Conservation (phyloP, 2,113 vertebrate genomes). For the Pica pica region DNA sequence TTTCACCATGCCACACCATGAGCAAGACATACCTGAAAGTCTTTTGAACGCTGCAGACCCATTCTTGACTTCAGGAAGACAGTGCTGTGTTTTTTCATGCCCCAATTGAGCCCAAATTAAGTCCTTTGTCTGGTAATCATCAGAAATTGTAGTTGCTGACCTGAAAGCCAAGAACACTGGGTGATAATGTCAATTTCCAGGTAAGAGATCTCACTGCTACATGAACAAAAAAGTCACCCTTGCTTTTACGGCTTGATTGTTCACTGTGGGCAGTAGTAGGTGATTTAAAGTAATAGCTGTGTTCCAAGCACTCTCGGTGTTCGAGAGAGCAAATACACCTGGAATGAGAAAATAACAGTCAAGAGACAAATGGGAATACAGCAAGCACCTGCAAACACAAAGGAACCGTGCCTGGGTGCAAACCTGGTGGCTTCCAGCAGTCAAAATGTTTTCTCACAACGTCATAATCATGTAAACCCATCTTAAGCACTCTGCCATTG, state of each 20-base stretch:
- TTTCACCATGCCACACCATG: neutral
- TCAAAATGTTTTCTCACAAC: neutral
- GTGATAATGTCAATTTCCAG: neutral
- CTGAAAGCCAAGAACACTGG: neutral
- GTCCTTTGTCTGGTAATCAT: neutral
- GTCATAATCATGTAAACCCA: neutral
- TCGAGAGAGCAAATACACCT: neutral
- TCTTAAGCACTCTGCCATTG: neutral
- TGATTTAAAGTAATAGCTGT: slow-evolving; percentile 3
- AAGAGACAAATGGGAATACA: neutral
- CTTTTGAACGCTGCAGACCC: neutral
- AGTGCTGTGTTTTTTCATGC: neutral
- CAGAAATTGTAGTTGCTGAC: neutral
- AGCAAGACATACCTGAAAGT: neutral
- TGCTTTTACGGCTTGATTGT: neutral
- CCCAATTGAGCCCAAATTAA: neutral
- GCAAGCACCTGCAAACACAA: neutral
- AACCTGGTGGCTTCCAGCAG: neutral
- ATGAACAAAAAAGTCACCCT: neutral
- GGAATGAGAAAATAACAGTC: neutral
- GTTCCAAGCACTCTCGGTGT: neutral
- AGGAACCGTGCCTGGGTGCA: neutral
- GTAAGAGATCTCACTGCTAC: neutral
- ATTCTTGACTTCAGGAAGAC: neutral
- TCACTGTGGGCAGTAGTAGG: neutral